phyloP scores from a whole-genome alignment of 92 coral and sea anemone species.

The Hydrozoanthus gracilis region DNA sequence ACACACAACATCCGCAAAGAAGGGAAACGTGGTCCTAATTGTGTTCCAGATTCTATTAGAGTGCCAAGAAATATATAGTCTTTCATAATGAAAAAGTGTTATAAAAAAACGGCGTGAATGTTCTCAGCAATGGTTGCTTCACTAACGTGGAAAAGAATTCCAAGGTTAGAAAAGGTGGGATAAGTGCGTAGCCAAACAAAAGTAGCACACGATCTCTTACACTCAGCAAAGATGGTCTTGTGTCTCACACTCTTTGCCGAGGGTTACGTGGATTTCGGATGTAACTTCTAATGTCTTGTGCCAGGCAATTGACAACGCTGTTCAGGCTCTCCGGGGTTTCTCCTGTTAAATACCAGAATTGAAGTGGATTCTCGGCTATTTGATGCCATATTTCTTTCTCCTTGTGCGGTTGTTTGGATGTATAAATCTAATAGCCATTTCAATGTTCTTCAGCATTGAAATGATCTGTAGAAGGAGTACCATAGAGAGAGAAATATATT shows the following conservation, averaged over 20 bases:
- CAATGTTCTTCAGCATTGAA: neutral
- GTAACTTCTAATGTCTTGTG: constrained; percentile 46
- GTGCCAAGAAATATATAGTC: constrained; percentile 46
- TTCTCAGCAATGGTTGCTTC: constrained; percentile 54
- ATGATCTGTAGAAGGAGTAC: constrained; percentile 34
- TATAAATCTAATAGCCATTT: constrained; percentile 26
- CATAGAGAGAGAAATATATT: constrained; percentile 26
- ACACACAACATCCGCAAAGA: constrained; percentile 58
- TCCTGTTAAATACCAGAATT: constrained; percentile 52
- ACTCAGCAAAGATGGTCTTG: constrained; percentile 46
- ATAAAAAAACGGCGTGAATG: constrained; percentile 29
- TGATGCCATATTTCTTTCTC: constrained; percentile 44
- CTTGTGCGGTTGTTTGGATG: constrained; percentile 7
- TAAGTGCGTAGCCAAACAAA: constrained; percentile 57
- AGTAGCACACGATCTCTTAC: constrained; percentile 54
- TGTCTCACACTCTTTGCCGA: constrained; percentile 35
- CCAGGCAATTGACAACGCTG: constrained; percentile 35
- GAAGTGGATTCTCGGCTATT: constrained; percentile 27
- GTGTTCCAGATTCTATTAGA: constrained; percentile 41
- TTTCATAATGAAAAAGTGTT: constrained; percentile 48
- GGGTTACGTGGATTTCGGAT: constrained; percentile 53
- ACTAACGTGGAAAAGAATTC: constrained; percentile 50
- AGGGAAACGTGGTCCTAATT: constrained; percentile 26
- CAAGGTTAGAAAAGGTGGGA: constrained; percentile 39
- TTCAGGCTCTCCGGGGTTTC: constrained; percentile 53